Conservation (phyloP, 2,113 vertebrate species). For the Hippocampus abdominalis region DNA sequence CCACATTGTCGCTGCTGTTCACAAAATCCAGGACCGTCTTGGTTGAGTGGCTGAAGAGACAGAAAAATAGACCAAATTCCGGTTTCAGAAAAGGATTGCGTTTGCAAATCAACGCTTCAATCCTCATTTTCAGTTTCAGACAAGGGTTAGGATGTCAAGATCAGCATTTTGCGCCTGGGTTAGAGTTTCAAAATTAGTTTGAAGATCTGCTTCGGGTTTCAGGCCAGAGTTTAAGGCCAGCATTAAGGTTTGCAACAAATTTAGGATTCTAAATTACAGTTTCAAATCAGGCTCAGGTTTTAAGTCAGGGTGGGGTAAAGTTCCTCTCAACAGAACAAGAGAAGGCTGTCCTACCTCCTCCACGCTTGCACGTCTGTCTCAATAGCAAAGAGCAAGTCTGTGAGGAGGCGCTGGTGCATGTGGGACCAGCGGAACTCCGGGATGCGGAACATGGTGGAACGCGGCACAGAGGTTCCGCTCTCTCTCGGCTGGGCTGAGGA, state of each 20-base stretch:
- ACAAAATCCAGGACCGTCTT: constrained; percentile 98
- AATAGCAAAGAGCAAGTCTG: constrained; percentile 93
- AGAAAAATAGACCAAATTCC: neutral
- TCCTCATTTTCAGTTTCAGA: no score
- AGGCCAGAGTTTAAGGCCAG: no score
- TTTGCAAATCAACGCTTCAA: neutral
- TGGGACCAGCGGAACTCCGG: constrained; percentile 95
- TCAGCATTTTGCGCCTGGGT: no score
- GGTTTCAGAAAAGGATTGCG: neutral
- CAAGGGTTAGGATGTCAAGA: no score
- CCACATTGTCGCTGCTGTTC: constrained; percentile 94
- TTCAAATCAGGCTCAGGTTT: neutral
- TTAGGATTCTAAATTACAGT: no score
- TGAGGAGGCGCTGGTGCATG: constrained; percentile 96
- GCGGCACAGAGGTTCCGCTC: constrained; percentile 60
- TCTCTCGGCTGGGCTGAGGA: constrained; percentile 74
- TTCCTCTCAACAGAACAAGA: neutral
- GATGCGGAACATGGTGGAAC: constrained; percentile 88
- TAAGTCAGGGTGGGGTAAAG: neutral
- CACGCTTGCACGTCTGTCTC: constrained; percentile 98
- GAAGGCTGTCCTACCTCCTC: constrained; percentile 82
- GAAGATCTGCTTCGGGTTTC: no score
- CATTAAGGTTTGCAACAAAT: no score
- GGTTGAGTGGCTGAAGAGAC: constrained; percentile 83
- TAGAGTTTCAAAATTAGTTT: no score